These are phyloP conservation scores for Rhyacophila brunnea DNA, from an alignment of 1,140 invertebrate species.

Conservation along the genomic window DNA sequence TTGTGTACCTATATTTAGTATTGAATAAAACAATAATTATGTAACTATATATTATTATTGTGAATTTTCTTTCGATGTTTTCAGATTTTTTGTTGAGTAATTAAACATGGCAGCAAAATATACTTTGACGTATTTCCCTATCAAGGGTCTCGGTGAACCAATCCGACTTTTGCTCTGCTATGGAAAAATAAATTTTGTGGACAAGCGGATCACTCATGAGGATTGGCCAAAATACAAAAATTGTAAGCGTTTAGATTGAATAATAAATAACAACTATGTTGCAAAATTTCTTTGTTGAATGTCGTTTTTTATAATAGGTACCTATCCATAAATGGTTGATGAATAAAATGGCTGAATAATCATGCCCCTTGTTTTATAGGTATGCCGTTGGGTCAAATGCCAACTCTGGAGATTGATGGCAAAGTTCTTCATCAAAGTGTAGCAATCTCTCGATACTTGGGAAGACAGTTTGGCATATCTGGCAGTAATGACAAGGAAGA, in stretches of 20 bases:
- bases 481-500: slow-evolving; percentile 62
- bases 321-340: too few species aligned
- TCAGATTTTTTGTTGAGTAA: too few species aligned
- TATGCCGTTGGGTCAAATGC: slow-evolving; percentile 68
- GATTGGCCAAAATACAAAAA: slow-evolving; percentile 48
- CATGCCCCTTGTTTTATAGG: slow-evolving; percentile 43
- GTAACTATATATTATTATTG: too few species aligned
- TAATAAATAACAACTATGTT: too few species aligned
- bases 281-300: too few species aligned
- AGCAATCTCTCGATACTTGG: slow-evolving; percentile 67
- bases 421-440: slow-evolving; percentile 60
- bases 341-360: too few species aligned
- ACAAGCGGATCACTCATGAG: slow-evolving; percentile 48
- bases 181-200: slow-evolving; percentile 60
- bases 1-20: too few species aligned
- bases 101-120: slow-evolving; percentile 38
- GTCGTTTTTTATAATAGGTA: too few species aligned
- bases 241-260: slow-evolving; percentile 37
- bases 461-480: slow-evolving; percentile 58
- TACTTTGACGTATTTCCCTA: slow-evolving; percentile 59
- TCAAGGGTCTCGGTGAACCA: slow-evolving; percentile 62
- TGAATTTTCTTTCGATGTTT: too few species aligned
- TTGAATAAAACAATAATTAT: too few species aligned
- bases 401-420: slow-evolving; percentile 66
- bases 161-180: slow-evolving; percentile 60